These are phyloP conservation scores for Cataglyphis cursor DNA, from an alignment of 2,888 invertebrate species.

Conservation along the genomic window DNA sequence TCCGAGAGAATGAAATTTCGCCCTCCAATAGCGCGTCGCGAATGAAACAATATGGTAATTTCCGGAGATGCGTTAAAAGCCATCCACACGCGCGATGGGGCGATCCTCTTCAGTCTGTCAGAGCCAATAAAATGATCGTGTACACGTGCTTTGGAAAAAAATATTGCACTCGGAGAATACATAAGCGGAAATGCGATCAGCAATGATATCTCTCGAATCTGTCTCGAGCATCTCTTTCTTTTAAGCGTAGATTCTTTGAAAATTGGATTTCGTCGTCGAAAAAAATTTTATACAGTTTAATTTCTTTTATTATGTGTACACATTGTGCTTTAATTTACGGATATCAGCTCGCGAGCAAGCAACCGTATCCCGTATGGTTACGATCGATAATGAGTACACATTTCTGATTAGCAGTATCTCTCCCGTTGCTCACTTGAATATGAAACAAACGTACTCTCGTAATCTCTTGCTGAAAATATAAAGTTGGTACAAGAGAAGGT, in stretches of 20 bases:
- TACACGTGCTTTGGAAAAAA: conserved; percentile 26
- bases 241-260: background rate
- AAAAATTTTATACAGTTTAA: background rate
- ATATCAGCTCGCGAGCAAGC: background rate
- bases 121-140: conserved; percentile 48
- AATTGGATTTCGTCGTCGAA: background rate
- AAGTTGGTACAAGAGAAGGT: conserved; percentile 15
- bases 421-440: conserved; percentile 23
- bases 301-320: no score
- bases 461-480: conserved; percentile 1
- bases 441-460: conserved; percentile 31
- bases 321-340: conserved; percentile 14
- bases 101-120: conserved; percentile 41
- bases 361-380: background rate
- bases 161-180: background rate
- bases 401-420: conserved; percentile 1
- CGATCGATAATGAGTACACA: conserved; percentile 26
- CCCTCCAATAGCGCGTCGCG: conserved; percentile 22
- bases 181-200: background rate
- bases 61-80: conserved; percentile 52
- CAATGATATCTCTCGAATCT: background rate
- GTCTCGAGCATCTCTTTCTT: background rate
- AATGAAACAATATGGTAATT: conserved; percentile 51
- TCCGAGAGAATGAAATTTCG: conserved; percentile 52
- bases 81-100: background rate